Percentiles rank a stretch among this genome's conserved stretches.
Evolutionary conservation across 2,888 invertebrate species (phyloP).

Genomic region (Homarus gammarus): DNA sequence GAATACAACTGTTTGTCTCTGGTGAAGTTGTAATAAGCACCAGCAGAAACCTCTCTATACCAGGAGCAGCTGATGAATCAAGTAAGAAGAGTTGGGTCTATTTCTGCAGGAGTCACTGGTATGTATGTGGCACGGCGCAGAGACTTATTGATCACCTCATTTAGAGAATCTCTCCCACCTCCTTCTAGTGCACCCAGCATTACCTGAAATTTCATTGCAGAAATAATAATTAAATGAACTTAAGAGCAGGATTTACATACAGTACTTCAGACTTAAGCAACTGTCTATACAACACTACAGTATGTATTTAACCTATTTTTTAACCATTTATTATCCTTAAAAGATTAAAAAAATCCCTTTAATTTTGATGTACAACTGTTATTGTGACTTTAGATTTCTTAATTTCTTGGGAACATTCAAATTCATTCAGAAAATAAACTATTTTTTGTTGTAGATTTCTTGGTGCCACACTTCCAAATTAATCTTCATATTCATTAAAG

Average conservation of each 20-base stretch:
- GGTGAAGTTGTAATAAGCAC: background rate
- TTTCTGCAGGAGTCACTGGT: slow-evolving; percentile 92
- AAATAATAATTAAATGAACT: no score
- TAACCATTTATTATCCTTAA: no score
- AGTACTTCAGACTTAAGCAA: no score
- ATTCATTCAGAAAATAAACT: no score
- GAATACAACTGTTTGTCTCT: background rate
- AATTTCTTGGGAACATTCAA: no score
- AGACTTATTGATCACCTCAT: slow-evolving; percentile 93
- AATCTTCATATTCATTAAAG: no score
- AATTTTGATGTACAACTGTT: no score
- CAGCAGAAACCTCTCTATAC: background rate
- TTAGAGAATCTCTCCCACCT: slow-evolving; percentile 92
- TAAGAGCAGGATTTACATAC: no score
- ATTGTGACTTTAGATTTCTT: no score
- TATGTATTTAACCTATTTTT: background rate
- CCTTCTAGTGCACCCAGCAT: slow-evolving; percentile 87
- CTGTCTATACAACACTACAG: background rate
- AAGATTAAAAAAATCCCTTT: no score
- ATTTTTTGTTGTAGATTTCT: no score
- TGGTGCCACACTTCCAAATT: no score
- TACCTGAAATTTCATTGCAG: slow-evolving; percentile 79
- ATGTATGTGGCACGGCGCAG: slow-evolving; percentile 87
- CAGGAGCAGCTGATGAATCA: slow-evolving; percentile 80
- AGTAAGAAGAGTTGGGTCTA: slow-evolving; percentile 93